Evolutionary conservation across 2,113 vertebrate genomes (phyloP), one percentile per base, ranked within the genome.

Genomic region (Myxocyprinus asiaticus): DNA sequence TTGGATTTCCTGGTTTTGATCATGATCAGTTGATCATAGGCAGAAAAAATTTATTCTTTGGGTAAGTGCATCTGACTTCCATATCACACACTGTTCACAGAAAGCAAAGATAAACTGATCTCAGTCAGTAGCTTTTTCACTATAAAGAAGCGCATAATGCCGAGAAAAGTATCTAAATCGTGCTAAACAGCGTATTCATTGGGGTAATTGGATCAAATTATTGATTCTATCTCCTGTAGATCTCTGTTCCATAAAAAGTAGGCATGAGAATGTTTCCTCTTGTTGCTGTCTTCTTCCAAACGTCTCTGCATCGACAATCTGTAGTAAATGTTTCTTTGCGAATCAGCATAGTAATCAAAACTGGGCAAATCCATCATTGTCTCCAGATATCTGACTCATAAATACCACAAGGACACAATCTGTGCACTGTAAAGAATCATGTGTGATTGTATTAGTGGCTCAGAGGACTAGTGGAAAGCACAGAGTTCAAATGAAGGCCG

Each of bases 291-390:
- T 9, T 64, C 14, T 6, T 5, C 59, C 33, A 64, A 58, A 64
- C 43, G 50, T 71, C 56, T 67, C 22, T 43, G 44, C 53, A 53
- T 78, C 58, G 22, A 73, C 68, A 53, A 43, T 69, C 11, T 58
- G 66, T 51, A 61, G 22, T 75, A 75, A 0, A 73, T 75, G 2
- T 53, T 74, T 75, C 42, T 55, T 48, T 69, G 44, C 48, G 85
- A 88, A 89, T 86, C 68, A 79, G 88, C 85, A 85, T 7, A 44
- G 87, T 79, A 87, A 88, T 87, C 77, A 84, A 87, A 92, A 91
- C 88, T 84, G 84, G 90, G 80, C 75, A 82, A 87, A 91, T 92
- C 85, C 88, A 93, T 92, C 91, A 90, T 72, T 90, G 90, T 88
- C 89, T 81, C 3, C 22, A 1, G 22, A 33, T 33, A 78, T 9